phyloP scores from a whole-genome alignment of 2,113 vertebrate species.

The Axis porcinus region DNA sequence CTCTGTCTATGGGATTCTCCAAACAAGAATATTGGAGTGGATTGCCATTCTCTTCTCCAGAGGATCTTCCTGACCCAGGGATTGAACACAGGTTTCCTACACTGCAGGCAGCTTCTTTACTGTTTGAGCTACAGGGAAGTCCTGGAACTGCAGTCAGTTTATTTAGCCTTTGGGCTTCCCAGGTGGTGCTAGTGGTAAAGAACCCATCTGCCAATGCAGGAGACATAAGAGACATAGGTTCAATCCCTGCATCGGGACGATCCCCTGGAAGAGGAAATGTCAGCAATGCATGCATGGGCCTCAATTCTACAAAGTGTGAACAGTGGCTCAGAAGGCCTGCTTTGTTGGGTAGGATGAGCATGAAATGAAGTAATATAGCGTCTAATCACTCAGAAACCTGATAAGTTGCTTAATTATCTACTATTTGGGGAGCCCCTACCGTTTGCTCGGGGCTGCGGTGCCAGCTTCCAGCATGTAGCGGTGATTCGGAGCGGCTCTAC shows the following conservation, averaged over 20 bases:
- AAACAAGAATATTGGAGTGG: background rate
- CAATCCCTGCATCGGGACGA: background rate
- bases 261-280: background rate
- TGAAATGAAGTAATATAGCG: background rate
- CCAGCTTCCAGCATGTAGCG: rapidly evolving
- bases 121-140: background rate
- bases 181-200: background rate
- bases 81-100: background rate
- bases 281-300: background rate
- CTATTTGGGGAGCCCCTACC: background rate
- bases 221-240: background rate
- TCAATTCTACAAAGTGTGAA: background rate
- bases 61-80: background rate
- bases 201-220: background rate
- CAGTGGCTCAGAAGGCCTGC: background rate
- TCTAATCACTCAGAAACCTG: background rate
- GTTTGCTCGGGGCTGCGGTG: background rate
- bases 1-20: background rate
- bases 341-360: background rate
- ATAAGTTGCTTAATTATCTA: background rate
- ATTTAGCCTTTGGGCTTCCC: background rate
- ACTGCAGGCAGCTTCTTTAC: background rate
- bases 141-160: background rate
- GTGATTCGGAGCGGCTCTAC: background rate
- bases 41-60: background rate